Evolutionary conservation across 2,113 vertebrate species (phyloP).

Genomic region (Sus scrofa): T2T-Sscrofa CM000823.6:11120501-11121000

Average conservation of each 20-base stretch:
- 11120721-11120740: conserved; percentile 38
- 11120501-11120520: conserved; percentile 15
- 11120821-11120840: neutral
- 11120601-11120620: neutral
- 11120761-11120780: neutral
- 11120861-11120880: neutral
- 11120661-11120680: neutral
- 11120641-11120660: neutral
- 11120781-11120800: neutral
- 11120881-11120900: neutral
- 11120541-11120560: conserved; percentile 14
- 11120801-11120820: conserved; percentile 22
- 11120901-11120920: too few species aligned
- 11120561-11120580: conserved; percentile 13
- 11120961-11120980: too few species aligned
- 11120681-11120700: neutral
- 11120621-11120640: neutral
- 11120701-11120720: neutral
- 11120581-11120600: neutral
- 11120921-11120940: too few species aligned
- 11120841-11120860: neutral
- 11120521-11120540: neutral
- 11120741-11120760: conserved; percentile 2
- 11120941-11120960: too few species aligned
- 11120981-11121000: too few species aligned